phyloP scores from a whole-genome alignment of 2,113 vertebrate species.

The Jaculus jaculus region DNA sequence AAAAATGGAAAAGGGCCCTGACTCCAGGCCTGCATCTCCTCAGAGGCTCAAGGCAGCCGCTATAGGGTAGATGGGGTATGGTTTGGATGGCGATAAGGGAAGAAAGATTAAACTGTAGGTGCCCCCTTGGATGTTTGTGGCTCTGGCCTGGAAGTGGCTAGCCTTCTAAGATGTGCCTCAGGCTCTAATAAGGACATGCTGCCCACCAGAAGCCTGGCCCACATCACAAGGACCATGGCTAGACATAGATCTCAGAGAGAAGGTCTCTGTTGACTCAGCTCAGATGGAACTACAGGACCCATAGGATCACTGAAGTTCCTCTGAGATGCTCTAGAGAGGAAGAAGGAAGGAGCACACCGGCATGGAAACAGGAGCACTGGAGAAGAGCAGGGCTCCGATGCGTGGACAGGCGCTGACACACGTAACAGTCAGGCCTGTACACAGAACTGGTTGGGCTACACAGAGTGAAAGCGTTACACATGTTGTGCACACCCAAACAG shows the following conservation, averaged over 20 bases:
- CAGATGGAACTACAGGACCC: not conserved
- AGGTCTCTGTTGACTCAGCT: slow-evolving; percentile 9
- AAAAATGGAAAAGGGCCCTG: not conserved
- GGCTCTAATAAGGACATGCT: not conserved
- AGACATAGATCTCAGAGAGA: not conserved
- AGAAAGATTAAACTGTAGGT: not conserved
- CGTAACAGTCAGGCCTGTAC: not conserved
- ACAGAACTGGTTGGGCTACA: not conserved
- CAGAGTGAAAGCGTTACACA: not conserved
- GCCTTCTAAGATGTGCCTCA: not conserved
- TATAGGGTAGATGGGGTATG: not conserved
- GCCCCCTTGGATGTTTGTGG: not conserved
- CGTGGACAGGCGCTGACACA: not conserved
- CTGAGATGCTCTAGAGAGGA: not conserved
- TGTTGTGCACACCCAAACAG: not conserved
- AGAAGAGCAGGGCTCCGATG: not conserved
- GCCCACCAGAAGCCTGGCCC: not conserved
- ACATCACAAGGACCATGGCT: not conserved
- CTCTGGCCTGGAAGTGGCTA: slow-evolving; percentile 8
- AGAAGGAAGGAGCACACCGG: not conserved
- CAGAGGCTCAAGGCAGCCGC: not conserved
- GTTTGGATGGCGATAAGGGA: not conserved
- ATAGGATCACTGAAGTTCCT: slow-evolving; percentile 17
- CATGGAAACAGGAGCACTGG: slow-evolving; percentile 12
- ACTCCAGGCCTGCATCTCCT: not conserved